Evolutionary conservation across 2,797 vertebrate genomes (phyloP).

Genomic region (Antrozous pallidus): DNA sequence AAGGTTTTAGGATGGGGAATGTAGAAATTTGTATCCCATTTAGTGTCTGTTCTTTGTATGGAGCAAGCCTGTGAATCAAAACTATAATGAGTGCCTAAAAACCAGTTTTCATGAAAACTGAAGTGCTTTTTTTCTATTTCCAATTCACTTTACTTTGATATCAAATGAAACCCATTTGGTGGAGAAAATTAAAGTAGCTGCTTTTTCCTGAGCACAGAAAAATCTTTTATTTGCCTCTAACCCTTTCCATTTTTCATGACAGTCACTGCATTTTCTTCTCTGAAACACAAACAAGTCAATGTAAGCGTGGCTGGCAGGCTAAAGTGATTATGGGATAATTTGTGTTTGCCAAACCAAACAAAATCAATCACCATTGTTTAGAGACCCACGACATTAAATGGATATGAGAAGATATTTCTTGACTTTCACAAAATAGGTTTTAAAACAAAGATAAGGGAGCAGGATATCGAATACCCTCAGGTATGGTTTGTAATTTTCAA

Average conservation of each 20-base stretch:
- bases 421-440: constrained; percentile 45
- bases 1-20: not conserved
- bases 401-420: constrained; percentile 63
- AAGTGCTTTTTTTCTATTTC: constrained; percentile 68
- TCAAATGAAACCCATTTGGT: constrained; percentile 49
- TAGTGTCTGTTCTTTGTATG: not conserved
- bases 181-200: constrained; percentile 73
- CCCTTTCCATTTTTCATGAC: constrained; percentile 65
- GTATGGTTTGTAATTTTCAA: constrained; percentile 40
- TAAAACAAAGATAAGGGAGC: not conserved
- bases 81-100: not conserved
- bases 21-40: not conserved
- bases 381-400: constrained; percentile 53
- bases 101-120: constrained; percentile 46
- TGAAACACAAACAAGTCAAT: constrained; percentile 68
- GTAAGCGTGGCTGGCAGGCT: constrained; percentile 69
- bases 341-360: constrained; percentile 77
- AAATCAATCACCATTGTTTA: constrained; percentile 80
- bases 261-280: constrained; percentile 63
- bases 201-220: constrained; percentile 66
- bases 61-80: constrained; percentile 30
- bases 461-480: not conserved
- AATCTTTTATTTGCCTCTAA: constrained; percentile 60
- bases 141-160: constrained; percentile 69
- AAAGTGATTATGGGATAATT: constrained; percentile 78